Evolutionary conservation across 2,888 invertebrate genomes (phyloP).

Genomic region (Arctia plantaginis): DNA sequence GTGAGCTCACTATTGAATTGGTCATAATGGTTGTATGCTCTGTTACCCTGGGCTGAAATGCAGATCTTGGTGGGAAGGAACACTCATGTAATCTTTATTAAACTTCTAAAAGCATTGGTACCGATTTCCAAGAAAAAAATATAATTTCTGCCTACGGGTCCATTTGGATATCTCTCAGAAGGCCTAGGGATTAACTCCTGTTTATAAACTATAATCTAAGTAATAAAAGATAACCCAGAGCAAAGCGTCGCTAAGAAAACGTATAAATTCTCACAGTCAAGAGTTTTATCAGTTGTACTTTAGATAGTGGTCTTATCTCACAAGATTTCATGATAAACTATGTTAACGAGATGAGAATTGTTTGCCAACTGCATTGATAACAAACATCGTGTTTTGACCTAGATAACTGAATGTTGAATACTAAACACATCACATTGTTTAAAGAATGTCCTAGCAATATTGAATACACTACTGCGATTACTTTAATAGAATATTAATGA

Average conservation of each 20-base stretch:
- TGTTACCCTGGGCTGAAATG: background rate
- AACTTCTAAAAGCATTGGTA: background rate
- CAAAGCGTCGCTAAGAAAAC: slow-evolving; percentile 27
- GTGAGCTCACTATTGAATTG: background rate
- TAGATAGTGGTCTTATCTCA: slow-evolving; percentile 50
- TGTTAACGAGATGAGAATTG: slow-evolving; percentile 58
- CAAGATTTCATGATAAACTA: slow-evolving; percentile 62
- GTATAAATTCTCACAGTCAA: slow-evolving; percentile 31
- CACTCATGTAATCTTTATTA: background rate
- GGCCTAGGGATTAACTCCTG: background rate
- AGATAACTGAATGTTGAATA: slow-evolving; percentile 44
- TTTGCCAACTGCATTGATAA: slow-evolving; percentile 56
- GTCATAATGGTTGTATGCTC: background rate
- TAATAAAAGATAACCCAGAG: slow-evolving; percentile 25
- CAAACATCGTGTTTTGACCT: slow-evolving; percentile 53
- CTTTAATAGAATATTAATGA: slow-evolving; percentile 21
- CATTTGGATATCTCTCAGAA: background rate
- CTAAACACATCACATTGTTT: slow-evolving; percentile 43
- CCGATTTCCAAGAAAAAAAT: background rate
- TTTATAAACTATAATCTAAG: background rate
- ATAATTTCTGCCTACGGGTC: background rate
- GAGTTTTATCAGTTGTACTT: slow-evolving; percentile 47
- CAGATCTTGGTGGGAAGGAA: background rate
- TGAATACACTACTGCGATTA: slow-evolving; percentile 8
- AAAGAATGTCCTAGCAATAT: slow-evolving; percentile 30